Base-by-base conservation (phyloP, 2,888 invertebrate species). In the Ephialtes manifestator region DNA sequence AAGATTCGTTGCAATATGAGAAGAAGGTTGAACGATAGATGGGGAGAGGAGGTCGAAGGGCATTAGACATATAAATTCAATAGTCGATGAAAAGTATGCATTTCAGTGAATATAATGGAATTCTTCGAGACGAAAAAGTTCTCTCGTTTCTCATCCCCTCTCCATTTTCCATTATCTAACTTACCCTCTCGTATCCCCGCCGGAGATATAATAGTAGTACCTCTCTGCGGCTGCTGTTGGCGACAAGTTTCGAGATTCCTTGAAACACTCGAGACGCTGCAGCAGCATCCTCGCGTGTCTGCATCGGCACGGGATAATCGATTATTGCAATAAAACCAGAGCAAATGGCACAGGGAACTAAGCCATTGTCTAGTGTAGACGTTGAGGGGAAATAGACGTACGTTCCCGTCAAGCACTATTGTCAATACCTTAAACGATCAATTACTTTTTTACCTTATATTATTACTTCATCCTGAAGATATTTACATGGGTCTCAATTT, bases 231-330 rank as follows among this genome's bases (percentile, higher is more conserved):
- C 20, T 67, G n/a, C 55, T 80, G 71, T 53, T 46, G 55, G 35
- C 77, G 55, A 67, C 72, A 78, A 83, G 72, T 83, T 78, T 83
- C 77, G 55, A 83, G 82, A 83, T 67, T 77, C 58, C 48, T 24
- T 48, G 77, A 82, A 68, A 72, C 72, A 72, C 82, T 82, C 72
- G 82, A 82, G 82, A 82, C 82, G 72, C 18, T 65, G 82, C 77
- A 77, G 82, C 76, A 77, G 58, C 24, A 58, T 82, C 70, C 53
- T 48, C 58, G 24, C 48, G 13, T 75, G 70, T 72, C 81, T 70
- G 82, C 77, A 72, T 72, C 48, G 82, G 10, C 75, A 39, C 51
- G 24, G 24, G 53, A 67, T 65, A 72, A 82, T 82, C 82, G 82
- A 82, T 82, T 76, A 65, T 67, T 72, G 72, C 71, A 48, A 82